Conservation (phyloP, 2,888 invertebrate genomes). For the Acleris sparsana region DNA sequence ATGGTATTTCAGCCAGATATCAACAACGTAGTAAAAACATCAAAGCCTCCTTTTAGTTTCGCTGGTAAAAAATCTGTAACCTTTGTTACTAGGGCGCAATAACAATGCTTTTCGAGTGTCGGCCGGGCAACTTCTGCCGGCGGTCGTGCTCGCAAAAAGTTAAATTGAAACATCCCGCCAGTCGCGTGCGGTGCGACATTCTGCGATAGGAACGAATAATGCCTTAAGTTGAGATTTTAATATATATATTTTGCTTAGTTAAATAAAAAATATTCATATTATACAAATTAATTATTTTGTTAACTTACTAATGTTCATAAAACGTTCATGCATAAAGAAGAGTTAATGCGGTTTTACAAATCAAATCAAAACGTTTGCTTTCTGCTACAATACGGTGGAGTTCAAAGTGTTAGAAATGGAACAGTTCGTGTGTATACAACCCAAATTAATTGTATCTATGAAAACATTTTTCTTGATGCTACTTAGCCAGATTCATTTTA, state of each 20-base stretch:
- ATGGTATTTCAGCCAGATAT: neutral
- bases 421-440: no score
- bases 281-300: no score
- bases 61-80: constrained; percentile 25
- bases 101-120: constrained; percentile 37
- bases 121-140: constrained; percentile 31
- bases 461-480: no score
- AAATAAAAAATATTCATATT: neutral
- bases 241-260: neutral
- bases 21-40: constrained; percentile 1
- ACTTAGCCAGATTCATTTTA: no score
- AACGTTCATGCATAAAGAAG: no score
- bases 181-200: constrained; percentile 1
- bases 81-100: constrained; percentile 33
- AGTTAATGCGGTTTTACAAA: no score
- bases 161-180: constrained; percentile 65
- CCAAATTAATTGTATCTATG: no score
- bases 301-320: no score
- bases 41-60: constrained; percentile 9
- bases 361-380: no score
- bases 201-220: constrained; percentile 21
- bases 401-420: no score
- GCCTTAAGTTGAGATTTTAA: constrained; percentile 6
- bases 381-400: no score
- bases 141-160: constrained; percentile 56